Evolutionary conservation across 2,113 vertebrate genomes (phyloP), one percentile per base, ranked within the genome.

Genomic region (Crotalus tigris): DNA sequence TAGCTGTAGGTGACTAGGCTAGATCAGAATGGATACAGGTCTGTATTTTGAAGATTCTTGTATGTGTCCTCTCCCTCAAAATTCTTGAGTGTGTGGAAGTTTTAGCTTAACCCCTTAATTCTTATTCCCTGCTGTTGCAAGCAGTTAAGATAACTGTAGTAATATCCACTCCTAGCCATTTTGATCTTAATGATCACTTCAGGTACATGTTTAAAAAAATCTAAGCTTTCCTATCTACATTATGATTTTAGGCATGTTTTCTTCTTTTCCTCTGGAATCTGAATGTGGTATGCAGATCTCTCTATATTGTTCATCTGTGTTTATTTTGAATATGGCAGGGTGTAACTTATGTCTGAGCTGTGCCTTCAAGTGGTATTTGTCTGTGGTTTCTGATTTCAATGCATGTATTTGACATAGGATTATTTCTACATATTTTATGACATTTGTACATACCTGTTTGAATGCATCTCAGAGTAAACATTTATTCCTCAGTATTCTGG

Each of bases 311-410:
- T 10, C 53, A 57, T 81, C 29, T 2, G 44, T 90, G 39, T 26
- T 93, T 59, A 59, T 89, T 90, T 89, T 85, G 51, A 93, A 93
- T 7, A 58, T 23, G 53, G 33, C 88, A 59, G 39, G 69, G 54
- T 89, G 53, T 88, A 92, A 39, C 54, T 85, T 89, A 44, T 46
- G 64, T 81, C 89, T 92, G 92, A 29, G 21, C 29, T 90, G 86
- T 61, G 89, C 39, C n/a, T 90, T 90, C 53, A 44, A 64, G 89
- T 86, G 81, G 46, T 64, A 64, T 90, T 44, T 53, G 7, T 90
- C 89, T 92, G 85, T 53, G 85, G 87, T 75, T 92, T 81, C 17
- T 61, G 19, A 24, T 86, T 64, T 44, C 29, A 54, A 12, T 15
- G 15, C 61, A 39, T 61, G 44, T 46, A 87, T 93, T 90, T 55